Percentiles rank a stretch among this genome's conserved stretches.
These are phyloP conservation scores for Pterocles gutturalis DNA, from an alignment of 2,113 vertebrate genomes.

Conservation along the genomic window DNA sequence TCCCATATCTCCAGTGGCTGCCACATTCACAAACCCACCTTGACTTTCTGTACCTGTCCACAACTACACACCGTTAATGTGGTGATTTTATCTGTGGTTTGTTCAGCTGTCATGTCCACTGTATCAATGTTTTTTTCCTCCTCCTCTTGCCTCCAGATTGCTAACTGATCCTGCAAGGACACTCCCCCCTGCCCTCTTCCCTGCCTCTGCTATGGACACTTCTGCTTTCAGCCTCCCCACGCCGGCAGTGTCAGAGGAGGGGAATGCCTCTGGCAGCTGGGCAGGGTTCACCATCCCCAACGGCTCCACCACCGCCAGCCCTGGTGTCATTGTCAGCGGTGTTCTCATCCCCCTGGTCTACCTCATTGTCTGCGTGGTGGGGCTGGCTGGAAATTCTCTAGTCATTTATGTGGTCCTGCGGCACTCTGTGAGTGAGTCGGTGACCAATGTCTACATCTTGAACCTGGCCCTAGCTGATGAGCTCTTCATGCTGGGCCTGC, in stretches of 20 bases:
- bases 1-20: neutral
- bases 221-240: constrained; percentile 30
- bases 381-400: constrained; percentile 91
- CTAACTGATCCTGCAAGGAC: constrained; percentile 45
- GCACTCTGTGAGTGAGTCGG: constrained; percentile 87
- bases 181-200: neutral
- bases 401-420: constrained; percentile 92
- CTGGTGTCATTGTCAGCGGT: constrained; percentile 77
- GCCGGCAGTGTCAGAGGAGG: neutral
- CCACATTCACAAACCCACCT: neutral
- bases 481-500: constrained; percentile 95
- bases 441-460: constrained; percentile 95
- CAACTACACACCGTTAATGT: neutral
- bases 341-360: constrained; percentile 93
- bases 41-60: neutral
- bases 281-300: constrained; percentile 46
- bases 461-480: constrained; percentile 95
- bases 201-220: constrained; percentile 67
- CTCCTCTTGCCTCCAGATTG: constrained; percentile 30
- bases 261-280: constrained; percentile 71
- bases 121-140: constrained; percentile 13
- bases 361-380: constrained; percentile 88
- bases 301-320: neutral
- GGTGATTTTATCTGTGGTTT: neutral
- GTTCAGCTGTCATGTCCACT: neutral